A percentile compares a stretch with the other conserved stretches of the same genome.
phyloP scores from a whole-genome alignment of 2,888 invertebrate genomes.

The Stomorhina lunata region DNA sequence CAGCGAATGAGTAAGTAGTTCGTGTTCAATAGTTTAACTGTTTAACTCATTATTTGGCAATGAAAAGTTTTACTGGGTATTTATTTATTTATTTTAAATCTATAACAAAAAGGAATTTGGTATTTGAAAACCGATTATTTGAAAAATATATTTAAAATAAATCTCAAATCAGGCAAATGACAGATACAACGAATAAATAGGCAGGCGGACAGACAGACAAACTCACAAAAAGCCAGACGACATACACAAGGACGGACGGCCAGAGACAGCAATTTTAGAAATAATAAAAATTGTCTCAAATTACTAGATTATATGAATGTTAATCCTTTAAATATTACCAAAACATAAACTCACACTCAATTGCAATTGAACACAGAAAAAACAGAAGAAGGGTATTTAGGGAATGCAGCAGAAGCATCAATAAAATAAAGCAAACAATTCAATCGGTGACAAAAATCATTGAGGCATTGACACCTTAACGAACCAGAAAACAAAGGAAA shows the following conservation, averaged over 20 bases:
- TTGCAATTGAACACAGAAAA: constrained; percentile 7
- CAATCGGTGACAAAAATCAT: constrained; percentile 61
- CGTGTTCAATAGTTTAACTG: no score
- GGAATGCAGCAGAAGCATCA: constrained; percentile 8
- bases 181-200: constrained; percentile 12
- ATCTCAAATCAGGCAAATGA: constrained; percentile 36
- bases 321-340: constrained; percentile 63
- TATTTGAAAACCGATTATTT: constrained; percentile 51
- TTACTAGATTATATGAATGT: constrained; percentile 54
- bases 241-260: neutral
- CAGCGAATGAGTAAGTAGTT: no score
- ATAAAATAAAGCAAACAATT: constrained; percentile 10
- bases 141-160: constrained; percentile 27
- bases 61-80: no score
- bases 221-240: constrained; percentile 6
- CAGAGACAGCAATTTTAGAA: constrained; percentile 17
- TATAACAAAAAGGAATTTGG: constrained; percentile 17
- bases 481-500: neutral
- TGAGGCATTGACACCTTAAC: constrained; percentile 57
- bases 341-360: constrained; percentile 6
- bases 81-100: constrained; percentile 41
- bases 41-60: no score
- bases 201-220: constrained; percentile 11
- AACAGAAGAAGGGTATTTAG: constrained; percentile 48
- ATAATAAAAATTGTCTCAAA: constrained; percentile 60